phyloP scores from a whole-genome alignment of 2,797 vertebrate species.

The Gadopsis bispinosus region DNA sequence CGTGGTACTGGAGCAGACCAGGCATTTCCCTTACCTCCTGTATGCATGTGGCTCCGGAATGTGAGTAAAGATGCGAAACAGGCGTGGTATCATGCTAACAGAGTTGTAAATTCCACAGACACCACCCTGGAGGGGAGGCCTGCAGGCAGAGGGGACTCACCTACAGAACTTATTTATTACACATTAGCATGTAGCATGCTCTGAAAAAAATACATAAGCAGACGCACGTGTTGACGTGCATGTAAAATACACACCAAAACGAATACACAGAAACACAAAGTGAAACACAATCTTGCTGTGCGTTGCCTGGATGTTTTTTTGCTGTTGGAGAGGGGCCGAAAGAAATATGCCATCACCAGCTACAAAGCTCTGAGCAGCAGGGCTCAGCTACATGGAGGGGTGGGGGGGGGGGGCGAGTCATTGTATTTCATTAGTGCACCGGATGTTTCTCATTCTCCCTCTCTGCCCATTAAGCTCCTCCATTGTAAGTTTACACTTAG shows the following conservation, averaged over 20 bases:
- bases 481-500: slow-evolving; percentile 29
- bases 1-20: not conserved
- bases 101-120: slow-evolving; percentile 59
- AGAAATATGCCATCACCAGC: slow-evolving; percentile 32
- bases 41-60: slow-evolving; percentile 29
- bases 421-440: slow-evolving; percentile 74
- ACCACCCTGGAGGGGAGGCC: slow-evolving; percentile 13
- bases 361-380: slow-evolving; percentile 39
- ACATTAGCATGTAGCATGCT: not conserved
- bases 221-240: no score
- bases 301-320: not conserved
- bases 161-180: slow-evolving; percentile 2
- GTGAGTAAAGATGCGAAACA: slow-evolving; percentile 45
- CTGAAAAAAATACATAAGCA: slow-evolving; percentile 3
- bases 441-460: slow-evolving; percentile 55
- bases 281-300: not conserved
- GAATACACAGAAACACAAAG: not conserved
- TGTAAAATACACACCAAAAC: not conserved
- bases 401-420: slow-evolving; percentile 63
- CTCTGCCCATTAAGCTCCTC: slow-evolving; percentile 37
- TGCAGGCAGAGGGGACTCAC: slow-evolving; percentile 18
- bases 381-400: slow-evolving; percentile 4
- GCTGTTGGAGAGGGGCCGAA: slow-evolving; percentile 22
- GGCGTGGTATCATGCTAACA: slow-evolving; percentile 44
- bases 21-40: slow-evolving; percentile 23